Percentiles rank a stretch among this genome's conserved stretches.
Evolutionary conservation across 2,888 invertebrate genomes (phyloP).

Genomic region (Imbricaverruca yamaguchii): DNA sequence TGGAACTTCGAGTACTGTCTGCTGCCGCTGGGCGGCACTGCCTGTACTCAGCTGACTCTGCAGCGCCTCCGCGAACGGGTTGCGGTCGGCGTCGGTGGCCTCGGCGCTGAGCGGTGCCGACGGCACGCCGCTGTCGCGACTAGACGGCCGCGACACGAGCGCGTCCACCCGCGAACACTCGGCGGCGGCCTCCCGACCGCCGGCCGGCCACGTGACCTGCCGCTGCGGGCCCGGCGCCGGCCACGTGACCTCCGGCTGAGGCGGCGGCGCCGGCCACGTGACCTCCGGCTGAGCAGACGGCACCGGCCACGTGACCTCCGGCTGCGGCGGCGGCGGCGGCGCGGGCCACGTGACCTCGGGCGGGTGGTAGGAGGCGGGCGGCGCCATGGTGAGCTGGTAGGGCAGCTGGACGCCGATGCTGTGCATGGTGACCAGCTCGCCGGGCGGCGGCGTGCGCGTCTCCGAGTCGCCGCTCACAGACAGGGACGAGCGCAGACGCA

Average conservation of each 20-base stretch:
- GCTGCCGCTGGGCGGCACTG: neutral
- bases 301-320: no score
- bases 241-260: no score
- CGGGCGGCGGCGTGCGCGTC: neutral
- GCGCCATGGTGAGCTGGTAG: slow-evolving; percentile 1
- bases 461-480: neutral
- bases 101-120: slow-evolving; percentile 11
- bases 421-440: neutral
- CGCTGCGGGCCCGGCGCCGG: no score
- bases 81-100: neutral
- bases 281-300: no score
- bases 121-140: slow-evolving; percentile 13
- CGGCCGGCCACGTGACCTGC: neutral
- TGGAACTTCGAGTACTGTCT: neutral
- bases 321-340: no score
- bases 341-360: no score
- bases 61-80: neutral
- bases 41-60: neutral
- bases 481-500: neutral
- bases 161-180: no score
- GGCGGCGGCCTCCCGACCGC: neutral
- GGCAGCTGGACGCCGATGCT: slow-evolving; percentile 18
- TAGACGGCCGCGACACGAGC: neutral
- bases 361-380: neutral
- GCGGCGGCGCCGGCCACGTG: neutral